Base-by-base conservation (phyloP, 1,140 invertebrate species). In the Anastatus disparis region DNA sequence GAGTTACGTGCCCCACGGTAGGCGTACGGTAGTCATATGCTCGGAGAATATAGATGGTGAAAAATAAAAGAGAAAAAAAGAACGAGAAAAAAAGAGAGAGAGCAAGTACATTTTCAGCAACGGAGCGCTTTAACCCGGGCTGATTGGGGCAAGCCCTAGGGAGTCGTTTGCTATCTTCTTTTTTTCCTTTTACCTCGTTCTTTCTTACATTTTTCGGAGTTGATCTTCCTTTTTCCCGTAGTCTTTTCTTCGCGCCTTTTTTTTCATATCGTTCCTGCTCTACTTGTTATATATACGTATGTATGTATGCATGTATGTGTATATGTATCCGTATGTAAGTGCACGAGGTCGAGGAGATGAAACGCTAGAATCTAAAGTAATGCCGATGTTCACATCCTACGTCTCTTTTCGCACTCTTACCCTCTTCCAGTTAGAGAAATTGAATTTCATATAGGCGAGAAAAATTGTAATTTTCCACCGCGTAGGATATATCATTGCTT, bases 101-200 rank as follows among this genome's bases (percentile, higher is more conserved):
- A 35, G 31, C 50, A 70, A 74, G 71, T 65, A 75, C 74, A 77
- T 77, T 76, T 80, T 70, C 42, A 78, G 74, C 66, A n/a, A n/a
- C 50, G 35, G 70, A 58, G 68, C 65, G 72, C 62, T 76, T 76
- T 75, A 76, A 71, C 4, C 65, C 74, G n/a, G 78, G 76, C 78
- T 84, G 82, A 84, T 84, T 82, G 82, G 80, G 76, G 68, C 74
- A 78, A 75, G 73, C 82, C 75, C 80, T 27, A 15, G 80, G 76
- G 83, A 82, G 80, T 80, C 81, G 80, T 84, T 84, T 78, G 75
- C 75, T 77, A 67, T 52, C 72, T 68, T 70, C 73, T 17, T 22
- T 38, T 65, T 53, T 68, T 70, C 73, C 29, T 22, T 38, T 65
- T 53, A 63, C 24, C 20, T 70, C 58, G 69, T 48, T 35, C 73